Percentiles rank a stretch among this genome's conserved stretches.
Conservation (phyloP, 2,797 vertebrate species). For the Choloepus didactylus region DNA sequence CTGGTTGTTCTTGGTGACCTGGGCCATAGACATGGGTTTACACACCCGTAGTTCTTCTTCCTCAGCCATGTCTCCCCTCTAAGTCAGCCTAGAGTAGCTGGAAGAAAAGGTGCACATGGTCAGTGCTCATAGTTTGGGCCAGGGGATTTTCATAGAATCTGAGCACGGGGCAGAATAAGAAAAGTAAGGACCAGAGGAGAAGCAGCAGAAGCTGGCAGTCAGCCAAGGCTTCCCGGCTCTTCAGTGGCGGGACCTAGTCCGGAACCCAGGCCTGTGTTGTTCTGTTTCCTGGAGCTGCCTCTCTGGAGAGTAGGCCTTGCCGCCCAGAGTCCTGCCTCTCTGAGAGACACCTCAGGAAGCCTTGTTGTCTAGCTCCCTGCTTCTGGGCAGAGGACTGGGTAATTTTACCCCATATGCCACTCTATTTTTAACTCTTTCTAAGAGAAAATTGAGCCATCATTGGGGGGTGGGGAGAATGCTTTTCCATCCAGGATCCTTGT, state of each 20-base stretch:
- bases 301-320: background rate
- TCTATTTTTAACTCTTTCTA: background rate
- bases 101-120: background rate
- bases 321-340: too few relatives aligned
- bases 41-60: background rate
- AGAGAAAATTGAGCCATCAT: background rate
- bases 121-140: background rate
- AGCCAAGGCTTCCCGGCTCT: background rate
- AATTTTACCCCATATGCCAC: too few relatives aligned
- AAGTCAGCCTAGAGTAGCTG: background rate
- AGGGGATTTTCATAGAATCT: background rate
- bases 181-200: background rate
- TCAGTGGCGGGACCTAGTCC: background rate
- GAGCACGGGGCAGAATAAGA: background rate
- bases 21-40: background rate
- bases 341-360: too few relatives aligned
- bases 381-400: too few relatives aligned
- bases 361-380: too few relatives aligned
- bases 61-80: background rate
- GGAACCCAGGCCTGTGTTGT: background rate
- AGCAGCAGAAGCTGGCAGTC: too few relatives aligned
- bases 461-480: background rate
- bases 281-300: background rate
- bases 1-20: background rate
- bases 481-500: background rate